phyloP scores from a whole-genome alignment of 2,888 invertebrate species.

The Xylocampa areola region DNA sequence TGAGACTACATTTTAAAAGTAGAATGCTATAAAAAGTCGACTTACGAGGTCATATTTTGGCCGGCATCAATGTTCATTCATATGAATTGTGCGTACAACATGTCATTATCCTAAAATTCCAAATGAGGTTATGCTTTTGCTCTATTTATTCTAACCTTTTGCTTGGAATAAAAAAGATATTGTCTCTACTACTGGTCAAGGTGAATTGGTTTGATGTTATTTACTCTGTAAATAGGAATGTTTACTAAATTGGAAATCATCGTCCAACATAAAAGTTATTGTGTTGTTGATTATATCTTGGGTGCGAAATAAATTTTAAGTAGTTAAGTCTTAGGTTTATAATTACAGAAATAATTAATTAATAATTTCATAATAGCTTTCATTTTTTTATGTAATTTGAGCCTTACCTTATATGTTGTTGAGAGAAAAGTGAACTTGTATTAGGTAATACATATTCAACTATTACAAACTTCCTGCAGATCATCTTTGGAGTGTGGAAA shows the following conservation, averaged over 20 bases:
- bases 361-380: too few species aligned
- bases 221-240: not conserved
- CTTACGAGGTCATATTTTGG: constrained; percentile 4
- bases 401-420: too few species aligned
- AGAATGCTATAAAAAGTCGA: not conserved
- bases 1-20: too few species aligned
- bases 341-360: too few species aligned
- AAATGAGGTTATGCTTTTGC: constrained; percentile 25
- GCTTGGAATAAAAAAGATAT: constrained; percentile 12
- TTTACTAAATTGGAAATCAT: constrained; percentile 12
- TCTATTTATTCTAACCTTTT: too few species aligned
- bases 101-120: constrained; percentile 38
- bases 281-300: constrained; percentile 10
- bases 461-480: constrained; percentile 65
- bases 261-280: too few species aligned
- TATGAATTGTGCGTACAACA: constrained; percentile 31
- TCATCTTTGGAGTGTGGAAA: constrained; percentile 77
- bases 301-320: constrained; percentile 31
- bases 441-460: not conserved
- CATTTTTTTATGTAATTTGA: too few species aligned
- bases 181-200: constrained; percentile 24
- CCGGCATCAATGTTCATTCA: constrained; percentile 34
- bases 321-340: too few species aligned
- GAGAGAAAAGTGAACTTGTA: too few species aligned
- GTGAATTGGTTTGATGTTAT: constrained; percentile 27